A percentile compares a stretch with the other conserved stretches of the same genome.
Evolutionary conservation across 2,888 invertebrate genomes (phyloP).

Genomic region (Phania funesta): DNA sequence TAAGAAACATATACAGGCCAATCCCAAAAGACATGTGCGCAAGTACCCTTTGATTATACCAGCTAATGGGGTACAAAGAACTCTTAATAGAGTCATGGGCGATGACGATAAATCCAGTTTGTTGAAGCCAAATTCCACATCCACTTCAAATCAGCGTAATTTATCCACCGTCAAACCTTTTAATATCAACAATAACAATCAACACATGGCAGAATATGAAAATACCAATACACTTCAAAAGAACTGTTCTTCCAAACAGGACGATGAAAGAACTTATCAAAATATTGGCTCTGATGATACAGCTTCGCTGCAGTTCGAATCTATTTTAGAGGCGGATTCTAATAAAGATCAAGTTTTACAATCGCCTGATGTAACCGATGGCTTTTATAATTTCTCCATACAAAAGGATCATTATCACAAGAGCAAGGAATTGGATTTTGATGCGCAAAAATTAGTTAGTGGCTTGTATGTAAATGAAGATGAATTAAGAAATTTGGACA

Average conservation of each 20-base stretch:
- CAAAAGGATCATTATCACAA: conserved; percentile 79
- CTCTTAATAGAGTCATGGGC: conserved; percentile 83
- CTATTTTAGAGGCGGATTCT: conserved; percentile 78
- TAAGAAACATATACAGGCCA: conserved; percentile 81
- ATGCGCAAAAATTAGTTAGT: conserved; percentile 75
- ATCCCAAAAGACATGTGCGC: conserved; percentile 87
- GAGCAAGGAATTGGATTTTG: conserved; percentile 74
- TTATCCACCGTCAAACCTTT: conserved; percentile 49
- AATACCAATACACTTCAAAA: conserved; percentile 69
- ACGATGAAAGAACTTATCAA: conserved; percentile 73
- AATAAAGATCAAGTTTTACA: conserved; percentile 75
- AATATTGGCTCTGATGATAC: conserved; percentile 76
- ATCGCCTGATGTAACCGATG: conserved; percentile 80
- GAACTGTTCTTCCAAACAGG: conserved; percentile 39
- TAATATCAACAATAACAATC: conserved; percentile 34
- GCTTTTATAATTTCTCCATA: conserved; percentile 79
- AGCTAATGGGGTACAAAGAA: conserved; percentile 83
- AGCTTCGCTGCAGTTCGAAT: conserved; percentile 80
- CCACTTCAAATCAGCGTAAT: conserved; percentile 11
- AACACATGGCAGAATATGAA: conserved; percentile 70
- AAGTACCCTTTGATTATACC: conserved; percentile 91
- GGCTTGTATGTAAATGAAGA: conserved; percentile 78
- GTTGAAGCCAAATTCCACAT: background rate
- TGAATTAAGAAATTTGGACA: conserved; percentile 77
- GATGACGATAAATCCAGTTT: conserved; percentile 69